Evolutionary conservation across 2,113 vertebrate species (phyloP).

Genomic region (Oxyruncus cristatus): DNA sequence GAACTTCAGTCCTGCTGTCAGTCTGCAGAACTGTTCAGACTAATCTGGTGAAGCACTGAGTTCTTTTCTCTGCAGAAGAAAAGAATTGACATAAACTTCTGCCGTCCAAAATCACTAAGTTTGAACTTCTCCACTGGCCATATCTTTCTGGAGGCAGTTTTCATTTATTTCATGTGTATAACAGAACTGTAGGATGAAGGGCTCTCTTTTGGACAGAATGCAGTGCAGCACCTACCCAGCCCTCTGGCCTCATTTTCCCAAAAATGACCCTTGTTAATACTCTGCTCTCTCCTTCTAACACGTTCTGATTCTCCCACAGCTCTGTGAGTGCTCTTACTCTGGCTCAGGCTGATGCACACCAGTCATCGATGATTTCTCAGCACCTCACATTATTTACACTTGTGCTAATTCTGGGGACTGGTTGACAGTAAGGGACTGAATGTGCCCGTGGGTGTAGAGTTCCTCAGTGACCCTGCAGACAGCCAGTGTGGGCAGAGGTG

Average conservation of each 20-base stretch:
- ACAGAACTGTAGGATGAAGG: background rate
- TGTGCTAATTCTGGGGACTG: background rate
- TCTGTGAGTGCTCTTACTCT: slow-evolving; percentile 2
- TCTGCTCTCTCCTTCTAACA: slow-evolving; percentile 4
- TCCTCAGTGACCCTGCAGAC: background rate
- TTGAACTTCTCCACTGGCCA: background rate
- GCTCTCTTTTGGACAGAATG: background rate
- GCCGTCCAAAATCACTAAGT: background rate
- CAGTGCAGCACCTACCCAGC: background rate
- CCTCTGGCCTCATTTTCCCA: background rate
- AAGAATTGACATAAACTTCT: background rate
- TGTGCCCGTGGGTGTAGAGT: background rate
- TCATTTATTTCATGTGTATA: background rate
- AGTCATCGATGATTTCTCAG: slow-evolving; percentile 30
- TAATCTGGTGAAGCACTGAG: background rate
- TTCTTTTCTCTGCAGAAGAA: background rate
- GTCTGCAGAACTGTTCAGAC: background rate
- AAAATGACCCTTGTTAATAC: background rate
- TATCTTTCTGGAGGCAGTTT: background rate
- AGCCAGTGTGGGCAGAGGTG: background rate
- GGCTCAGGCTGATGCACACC: background rate
- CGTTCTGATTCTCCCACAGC: slow-evolving; percentile 14
- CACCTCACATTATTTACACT: background rate
- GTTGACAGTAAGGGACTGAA: background rate
- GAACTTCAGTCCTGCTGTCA: background rate